Evolutionary conservation across 2,113 vertebrate genomes (phyloP), one percentile per base, ranked within the genome.

Genomic region (Regulus satrapa): DNA sequence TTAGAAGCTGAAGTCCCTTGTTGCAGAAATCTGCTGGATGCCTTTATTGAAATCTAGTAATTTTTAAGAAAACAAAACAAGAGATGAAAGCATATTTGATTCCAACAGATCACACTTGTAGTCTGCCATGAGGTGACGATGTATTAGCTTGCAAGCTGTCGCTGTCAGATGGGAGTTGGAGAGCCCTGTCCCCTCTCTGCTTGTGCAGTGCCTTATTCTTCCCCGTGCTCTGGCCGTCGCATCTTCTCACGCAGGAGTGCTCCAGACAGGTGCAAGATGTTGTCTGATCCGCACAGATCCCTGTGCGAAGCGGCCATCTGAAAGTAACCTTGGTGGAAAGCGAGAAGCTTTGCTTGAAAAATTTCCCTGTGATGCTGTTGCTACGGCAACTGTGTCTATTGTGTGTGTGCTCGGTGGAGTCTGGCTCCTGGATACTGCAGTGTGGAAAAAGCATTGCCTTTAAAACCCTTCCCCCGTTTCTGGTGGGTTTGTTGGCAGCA

Each of bases 291-390:
- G 1, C 13, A 11, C 74, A 62, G 84, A 82, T 72, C 71, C 76
- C 49, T 23, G 32, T 82, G 64, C 45, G 43, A 38, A 91, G 59
- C 16, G 68, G n/a, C 46, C 66, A 73, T 94, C 83, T 87, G 90
- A 55, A 84, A 71, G 76, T 18, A 94, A 67, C 59, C 84, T 76
- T 23, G 71, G 80, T 63, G 90, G 66, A 64, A 87, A 87, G 54
- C 1, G 1, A 89, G 88, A 28, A 55, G 95, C 88, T 94, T 73
- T 71, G 24, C 76, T 80, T 80, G 88, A 63, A 43, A 88, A 63
- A 21, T 77, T 45, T 88, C 73, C n/a, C 63, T 54, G 55, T 3
- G 64, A 94, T 93, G 92, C 81, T 31, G 95, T 97, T 97, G 85
- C 92, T 36, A 79, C 2, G 78, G 93, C 80, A 95, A 96, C 93